phyloP scores from a whole-genome alignment of 2,797 vertebrate genomes.

The Alosa sapidissima region DNA sequence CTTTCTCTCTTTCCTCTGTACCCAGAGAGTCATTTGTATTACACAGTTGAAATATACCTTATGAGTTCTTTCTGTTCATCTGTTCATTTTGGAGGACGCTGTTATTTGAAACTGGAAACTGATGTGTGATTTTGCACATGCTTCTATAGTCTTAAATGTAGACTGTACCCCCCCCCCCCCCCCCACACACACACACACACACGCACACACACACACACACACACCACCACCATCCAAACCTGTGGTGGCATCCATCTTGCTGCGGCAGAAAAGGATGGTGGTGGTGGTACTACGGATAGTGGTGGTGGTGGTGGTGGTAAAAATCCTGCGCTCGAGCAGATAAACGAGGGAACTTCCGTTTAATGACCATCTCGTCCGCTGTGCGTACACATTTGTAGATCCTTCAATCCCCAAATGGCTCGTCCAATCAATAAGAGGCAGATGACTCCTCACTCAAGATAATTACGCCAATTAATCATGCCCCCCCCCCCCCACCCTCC shows the following conservation, averaged over 20 bases:
- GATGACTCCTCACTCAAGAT: conserved; percentile 61
- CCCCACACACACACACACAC: no score
- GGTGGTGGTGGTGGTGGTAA: not conserved
- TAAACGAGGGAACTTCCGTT: not conserved
- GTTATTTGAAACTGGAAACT: not conserved
- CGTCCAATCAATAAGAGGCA: conserved; percentile 61
- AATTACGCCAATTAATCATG: conserved; percentile 70
- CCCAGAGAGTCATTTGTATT: no score
- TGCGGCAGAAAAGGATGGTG: not conserved
- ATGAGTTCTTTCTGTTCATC: no score
- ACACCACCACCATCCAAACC: no score
- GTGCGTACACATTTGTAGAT: conserved; percentile 58
- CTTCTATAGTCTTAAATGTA: not conserved
- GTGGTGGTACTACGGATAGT: no score
- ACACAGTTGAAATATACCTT: no score
- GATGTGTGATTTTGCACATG: not conserved
- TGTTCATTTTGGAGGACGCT: not conserved
- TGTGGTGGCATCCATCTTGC: not conserved
- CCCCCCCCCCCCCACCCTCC: conserved; percentile 51
- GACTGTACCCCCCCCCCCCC: no score
- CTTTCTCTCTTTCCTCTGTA: no score
- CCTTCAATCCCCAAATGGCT: conserved; percentile 69
- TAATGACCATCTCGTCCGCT: conserved; percentile 58
- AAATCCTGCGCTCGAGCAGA: conserved; percentile 24
- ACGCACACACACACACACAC: no score